phyloP scores from a whole-genome alignment of 2,797 vertebrate species.

The Myripristis jacobus region DNA sequence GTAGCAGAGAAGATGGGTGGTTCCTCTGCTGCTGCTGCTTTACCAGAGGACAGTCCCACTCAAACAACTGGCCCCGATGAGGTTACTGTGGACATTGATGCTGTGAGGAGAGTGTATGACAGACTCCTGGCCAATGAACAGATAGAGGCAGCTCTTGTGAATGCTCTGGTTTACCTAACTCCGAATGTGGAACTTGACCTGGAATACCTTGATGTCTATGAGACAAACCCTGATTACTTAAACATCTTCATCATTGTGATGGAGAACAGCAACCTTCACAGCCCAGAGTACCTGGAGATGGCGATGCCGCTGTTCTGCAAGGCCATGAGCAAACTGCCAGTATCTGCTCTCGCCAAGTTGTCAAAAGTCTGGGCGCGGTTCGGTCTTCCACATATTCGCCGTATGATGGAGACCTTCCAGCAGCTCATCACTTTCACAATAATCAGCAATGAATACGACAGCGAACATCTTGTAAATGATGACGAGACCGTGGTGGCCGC shows the following conservation, averaged over 20 bases:
- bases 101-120: slow-evolving; percentile 93
- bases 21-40: slow-evolving; percentile 82
- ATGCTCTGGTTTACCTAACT: slow-evolving; percentile 94
- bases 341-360: slow-evolving; percentile 90
- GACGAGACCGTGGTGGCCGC: slow-evolving; percentile 96
- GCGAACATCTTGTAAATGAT: slow-evolving; percentile 93
- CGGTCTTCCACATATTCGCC: slow-evolving; percentile 88
- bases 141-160: slow-evolving; percentile 94
- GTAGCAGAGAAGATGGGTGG: slow-evolving; percentile 85
- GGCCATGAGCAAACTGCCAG: slow-evolving; percentile 97
- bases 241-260: slow-evolving; percentile 97
- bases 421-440: slow-evolving; percentile 99
- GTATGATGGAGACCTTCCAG: slow-evolving; percentile 98
- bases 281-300: slow-evolving; percentile 97
- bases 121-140: slow-evolving; percentile 92
- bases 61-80: slow-evolving; percentile 84
- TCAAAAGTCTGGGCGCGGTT: slow-evolving; percentile 92
- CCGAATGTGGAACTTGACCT: slow-evolving; percentile 98
- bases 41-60: slow-evolving; percentile 82
- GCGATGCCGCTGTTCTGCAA: slow-evolving; percentile 97
- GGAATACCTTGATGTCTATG: slow-evolving; percentile 96
- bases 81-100: slow-evolving; percentile 91
- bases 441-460: slow-evolving; percentile 95
- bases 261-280: slow-evolving; percentile 98
- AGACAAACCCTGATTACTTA: slow-evolving; percentile 94